Conservation (phyloP, 2,888 invertebrate genomes). For the Tachina lurida region DNA sequence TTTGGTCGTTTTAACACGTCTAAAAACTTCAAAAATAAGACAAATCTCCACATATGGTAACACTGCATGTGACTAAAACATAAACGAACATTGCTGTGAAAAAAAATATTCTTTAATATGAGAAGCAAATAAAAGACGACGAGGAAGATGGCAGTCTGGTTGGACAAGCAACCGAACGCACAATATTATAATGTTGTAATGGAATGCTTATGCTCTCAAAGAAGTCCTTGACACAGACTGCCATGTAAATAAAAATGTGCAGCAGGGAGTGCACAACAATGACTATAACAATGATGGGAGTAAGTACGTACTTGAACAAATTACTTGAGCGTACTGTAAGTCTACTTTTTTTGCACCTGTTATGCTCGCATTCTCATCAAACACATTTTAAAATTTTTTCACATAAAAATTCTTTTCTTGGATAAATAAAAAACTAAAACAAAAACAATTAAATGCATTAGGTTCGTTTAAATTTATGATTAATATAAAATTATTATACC, state of each 20-base stretch:
- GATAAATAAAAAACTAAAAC: background rate
- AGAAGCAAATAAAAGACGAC: constrained; percentile 44
- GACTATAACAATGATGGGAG: constrained; percentile 17
- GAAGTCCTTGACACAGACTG: constrained; percentile 55
- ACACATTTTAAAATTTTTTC: constrained; percentile 19
- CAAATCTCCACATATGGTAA: too few species aligned
- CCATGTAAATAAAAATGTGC: constrained; percentile 41
- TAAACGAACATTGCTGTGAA: constrained; percentile 47
- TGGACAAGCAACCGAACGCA: constrained; percentile 16
- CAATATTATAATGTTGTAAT: constrained; percentile 28
- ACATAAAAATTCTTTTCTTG: background rate
- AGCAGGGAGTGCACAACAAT: constrained; percentile 23
- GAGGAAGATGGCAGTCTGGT: constrained; percentile 24
- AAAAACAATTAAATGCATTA: background rate
- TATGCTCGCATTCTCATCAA: constrained; percentile 13
- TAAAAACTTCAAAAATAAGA: too few species aligned
- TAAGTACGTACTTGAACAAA: constrained; percentile 41
- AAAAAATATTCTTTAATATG: background rate
- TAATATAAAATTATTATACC: too few species aligned
- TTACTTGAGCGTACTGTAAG: constrained; percentile 21
- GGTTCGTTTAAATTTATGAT: background rate
- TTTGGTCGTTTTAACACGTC: too few species aligned
- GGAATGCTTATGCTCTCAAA: constrained; percentile 51
- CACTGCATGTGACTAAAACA: background rate
- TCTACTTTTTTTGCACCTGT: constrained; percentile 49